These are phyloP conservation scores for human DNA, from an alignment of 2,113 vertebrate species.

Conservation along the genomic window GRCh38 chr16:25605001-25605500, in stretches of 20 bases:
- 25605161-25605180: background rate
- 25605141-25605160: background rate
- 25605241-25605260: background rate
- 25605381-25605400: background rate
- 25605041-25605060: background rate
- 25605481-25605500: background rate
- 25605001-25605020: background rate
- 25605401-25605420: background rate
- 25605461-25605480: background rate
- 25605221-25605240: background rate
- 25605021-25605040: background rate
- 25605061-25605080: background rate
- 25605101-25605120: background rate
- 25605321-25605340: background rate
- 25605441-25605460: background rate
- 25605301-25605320: background rate
- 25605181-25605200: background rate
- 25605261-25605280: background rate
- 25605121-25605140: background rate
- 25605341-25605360: background rate
- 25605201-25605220: background rate
- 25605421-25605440: background rate
- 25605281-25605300: background rate
- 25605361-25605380: background rate
- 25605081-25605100: constrained; percentile 17